These are phyloP conservation scores for Ambastaia sidthimunki DNA, from an alignment of 2,797 vertebrate genomes.

Conservation along the genomic window DNA sequence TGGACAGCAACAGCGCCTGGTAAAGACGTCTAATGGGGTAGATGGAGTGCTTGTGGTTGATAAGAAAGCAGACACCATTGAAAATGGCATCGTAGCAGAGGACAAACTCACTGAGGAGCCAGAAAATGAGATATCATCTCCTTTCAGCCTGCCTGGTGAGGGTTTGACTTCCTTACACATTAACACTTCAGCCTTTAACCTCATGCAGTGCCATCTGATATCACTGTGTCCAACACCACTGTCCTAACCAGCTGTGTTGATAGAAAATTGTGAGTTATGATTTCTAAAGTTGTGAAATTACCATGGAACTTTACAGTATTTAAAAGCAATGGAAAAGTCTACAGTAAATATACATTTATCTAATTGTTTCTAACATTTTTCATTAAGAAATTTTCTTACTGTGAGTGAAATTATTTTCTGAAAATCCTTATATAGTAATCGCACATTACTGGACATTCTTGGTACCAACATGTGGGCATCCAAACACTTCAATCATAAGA, in stretches of 20 bases:
- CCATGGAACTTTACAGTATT: neutral
- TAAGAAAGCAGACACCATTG: slow-evolving; percentile 57
- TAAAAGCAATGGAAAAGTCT: too few relatives aligned
- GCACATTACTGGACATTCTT: too few relatives aligned
- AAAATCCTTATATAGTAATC: too few relatives aligned
- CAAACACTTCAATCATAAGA: too few relatives aligned
- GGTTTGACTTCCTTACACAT: slow-evolving; percentile 12
- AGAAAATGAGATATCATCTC: slow-evolving; percentile 59
- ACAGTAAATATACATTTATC: too few relatives aligned
- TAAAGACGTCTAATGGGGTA: slow-evolving; percentile 54
- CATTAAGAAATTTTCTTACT: too few relatives aligned
- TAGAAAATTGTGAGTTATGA: neutral
- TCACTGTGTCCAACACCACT: neutral
- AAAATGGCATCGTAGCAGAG: slow-evolving; percentile 56
- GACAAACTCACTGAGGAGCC: slow-evolving; percentile 60
- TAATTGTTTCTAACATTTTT: too few relatives aligned
- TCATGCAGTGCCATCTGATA: neutral
- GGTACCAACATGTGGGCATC: too few relatives aligned
- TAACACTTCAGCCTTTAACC: neutral
- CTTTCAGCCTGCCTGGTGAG: slow-evolving; percentile 61
- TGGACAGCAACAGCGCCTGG: slow-evolving; percentile 62
- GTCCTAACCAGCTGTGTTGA: neutral
- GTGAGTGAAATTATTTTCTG: too few relatives aligned
- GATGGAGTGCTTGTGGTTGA: slow-evolving; percentile 54
- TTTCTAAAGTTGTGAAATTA: neutral